Evolutionary conservation across 2,113 vertebrate genomes (phyloP), one percentile per base, ranked within the genome.

Genomic region (Corythaixoides concolor): DNA sequence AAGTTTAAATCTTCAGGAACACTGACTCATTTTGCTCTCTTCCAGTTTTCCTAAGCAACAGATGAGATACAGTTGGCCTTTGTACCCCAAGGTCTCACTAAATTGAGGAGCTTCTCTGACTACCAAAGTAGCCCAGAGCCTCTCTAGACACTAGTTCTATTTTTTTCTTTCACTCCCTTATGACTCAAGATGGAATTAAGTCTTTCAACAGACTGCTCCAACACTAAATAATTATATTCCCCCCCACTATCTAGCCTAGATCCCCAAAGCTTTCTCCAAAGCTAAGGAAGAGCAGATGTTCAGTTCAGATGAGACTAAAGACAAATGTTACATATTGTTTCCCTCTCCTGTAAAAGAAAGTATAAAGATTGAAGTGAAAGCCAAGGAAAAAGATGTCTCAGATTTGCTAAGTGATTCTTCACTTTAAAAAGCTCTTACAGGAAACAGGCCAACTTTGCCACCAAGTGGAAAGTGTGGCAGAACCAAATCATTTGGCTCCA

Each of bases 251-350:
- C 81, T 88, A 93, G 67, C 80, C 84, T 74, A 14, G 72, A 74
- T 94, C 52, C 74, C 72, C 91, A 76, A 63, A 78, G 78, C 77
- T 94, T 94, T 90, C 92, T 88, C 85, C 85, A 96, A 88, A 95
- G 5, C 58, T 60, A 59, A 95, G 78, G 74, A 91, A 88, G 45
- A 75, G 23, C 91, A 56, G 72, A 79, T 70, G 78, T 35, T 67
- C 64, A 90, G 74, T 52, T 92, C 33, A 80, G 74, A 62, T 90
- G 58, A 90, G 50, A 85, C 80, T 72, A 76, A 90, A 88, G 70
- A 77, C 35, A 58, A 83, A 35, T 64, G 79, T 68, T 88, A 33
- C 83, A 52, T 47, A 32, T 41, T 67, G n/a, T 30, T 85, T 37
- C 27, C 19, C 56, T 78, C 22, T 3, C 5, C 53, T 93, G 69